Percentiles rank a stretch among this genome's conserved stretches.
phyloP scores from a whole-genome alignment of 2,888 invertebrate genomes.

The Nemotelus pantherinus region DNA sequence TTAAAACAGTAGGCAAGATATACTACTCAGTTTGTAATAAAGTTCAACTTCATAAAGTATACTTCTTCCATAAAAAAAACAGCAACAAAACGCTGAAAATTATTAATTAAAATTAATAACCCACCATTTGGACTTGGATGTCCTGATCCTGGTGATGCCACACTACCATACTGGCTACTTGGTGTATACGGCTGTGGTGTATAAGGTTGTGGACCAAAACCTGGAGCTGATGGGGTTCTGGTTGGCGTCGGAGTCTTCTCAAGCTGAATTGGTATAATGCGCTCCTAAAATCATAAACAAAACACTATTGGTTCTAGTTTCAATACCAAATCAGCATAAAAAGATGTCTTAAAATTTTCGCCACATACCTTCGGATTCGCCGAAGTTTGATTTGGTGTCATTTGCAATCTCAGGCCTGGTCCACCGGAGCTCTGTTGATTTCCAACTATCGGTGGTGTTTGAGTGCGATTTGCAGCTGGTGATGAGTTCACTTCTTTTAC shows the following conservation, averaged over 20 bases:
- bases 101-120: conserved; percentile 55
- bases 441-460: conserved; percentile 35
- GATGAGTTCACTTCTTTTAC: conserved; percentile 60
- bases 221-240: conserved; percentile 55
- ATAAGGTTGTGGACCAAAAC: conserved; percentile 58
- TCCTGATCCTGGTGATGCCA: conserved; percentile 52
- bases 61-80: too few species aligned
- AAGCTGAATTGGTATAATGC: conserved; percentile 63
- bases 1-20: too few species aligned
- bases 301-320: not conserved
- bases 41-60: too few species aligned
- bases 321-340: not conserved
- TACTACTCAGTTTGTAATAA: too few species aligned
- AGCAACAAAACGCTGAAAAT: too few species aligned
- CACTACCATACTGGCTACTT: conserved; percentile 55
- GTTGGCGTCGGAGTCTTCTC: conserved; percentile 55
- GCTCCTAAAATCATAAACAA: conserved; percentile 57
- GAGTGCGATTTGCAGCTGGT: conserved; percentile 36
- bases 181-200: conserved; percentile 55
- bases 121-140: conserved; percentile 52
- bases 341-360: not conserved
- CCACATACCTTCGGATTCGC: conserved; percentile 49
- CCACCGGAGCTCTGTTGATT: conserved; percentile 8
- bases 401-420: conserved; percentile 35
- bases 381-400: conserved; percentile 39